Evolutionary conservation across 2,113 vertebrate genomes (phyloP).

Genomic region (Pampusana beccarii): DNA sequence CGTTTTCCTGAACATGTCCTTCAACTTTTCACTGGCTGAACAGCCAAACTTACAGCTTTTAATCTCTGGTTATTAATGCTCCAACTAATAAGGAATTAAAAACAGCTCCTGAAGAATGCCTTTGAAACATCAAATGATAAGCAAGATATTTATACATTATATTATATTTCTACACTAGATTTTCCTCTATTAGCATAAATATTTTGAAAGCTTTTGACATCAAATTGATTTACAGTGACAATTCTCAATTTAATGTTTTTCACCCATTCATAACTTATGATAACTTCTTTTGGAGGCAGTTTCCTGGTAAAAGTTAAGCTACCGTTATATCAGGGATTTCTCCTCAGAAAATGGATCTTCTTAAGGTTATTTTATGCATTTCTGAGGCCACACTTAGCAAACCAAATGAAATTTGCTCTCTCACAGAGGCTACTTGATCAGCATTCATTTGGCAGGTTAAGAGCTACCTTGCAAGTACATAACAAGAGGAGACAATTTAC

Average conservation of each 20-base stretch:
- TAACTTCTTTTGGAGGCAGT: neutral
- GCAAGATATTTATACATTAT: neutral
- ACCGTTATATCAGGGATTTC: neutral
- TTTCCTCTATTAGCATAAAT: neutral
- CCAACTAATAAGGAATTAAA: neutral
- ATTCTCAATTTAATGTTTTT: neutral
- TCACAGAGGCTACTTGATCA: neutral
- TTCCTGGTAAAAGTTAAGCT: neutral
- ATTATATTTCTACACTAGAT: neutral
- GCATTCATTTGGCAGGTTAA: neutral
- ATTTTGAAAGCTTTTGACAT: neutral
- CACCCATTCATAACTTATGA: neutral
- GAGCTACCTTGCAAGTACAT: neutral
- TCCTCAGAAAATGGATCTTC: neutral
- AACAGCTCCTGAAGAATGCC: neutral
- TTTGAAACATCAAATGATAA: neutral
- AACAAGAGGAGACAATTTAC: neutral
- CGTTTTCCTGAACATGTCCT: neutral
- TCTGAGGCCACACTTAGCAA: neutral
- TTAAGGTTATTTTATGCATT: neutral
- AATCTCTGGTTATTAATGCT: neutral
- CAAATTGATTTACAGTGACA: neutral
- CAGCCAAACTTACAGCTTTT: neutral
- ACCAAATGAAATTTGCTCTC: neutral
- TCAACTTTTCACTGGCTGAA: neutral